These are phyloP conservation scores for Anolis sagrei DNA, from an alignment of 2,113 vertebrate species.

Conservation along the genomic window DNA sequence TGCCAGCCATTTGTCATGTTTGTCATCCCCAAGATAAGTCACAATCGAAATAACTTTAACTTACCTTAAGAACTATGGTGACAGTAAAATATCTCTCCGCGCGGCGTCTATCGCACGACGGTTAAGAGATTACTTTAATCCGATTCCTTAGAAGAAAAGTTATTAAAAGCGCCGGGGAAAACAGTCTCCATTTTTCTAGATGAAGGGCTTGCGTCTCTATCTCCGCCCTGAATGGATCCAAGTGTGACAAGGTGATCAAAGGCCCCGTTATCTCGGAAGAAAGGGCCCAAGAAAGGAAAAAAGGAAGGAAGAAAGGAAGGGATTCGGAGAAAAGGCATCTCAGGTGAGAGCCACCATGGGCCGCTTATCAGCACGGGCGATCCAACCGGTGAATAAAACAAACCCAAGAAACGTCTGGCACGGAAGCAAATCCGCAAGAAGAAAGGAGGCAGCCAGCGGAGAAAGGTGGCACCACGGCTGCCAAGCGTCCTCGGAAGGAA, in stretches of 20 bases:
- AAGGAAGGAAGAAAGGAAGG: too few species aligned
- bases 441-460: neutral
- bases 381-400: neutral
- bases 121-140: conserved; percentile 67
- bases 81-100: conserved; percentile 58
- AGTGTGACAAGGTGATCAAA: neutral
- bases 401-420: neutral
- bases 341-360: accelerated
- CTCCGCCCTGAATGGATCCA: neutral
- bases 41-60: conserved; percentile 68
- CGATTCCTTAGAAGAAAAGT: conserved; percentile 67
- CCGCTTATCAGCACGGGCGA: neutral
- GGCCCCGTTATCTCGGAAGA: neutral
- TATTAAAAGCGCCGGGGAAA: conserved; percentile 45
- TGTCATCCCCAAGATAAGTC: conserved; percentile 66
- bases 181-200: conserved; percentile 24
- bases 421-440: neutral
- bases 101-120: conserved; percentile 37
- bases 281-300: neutral
- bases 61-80: conserved; percentile 64
- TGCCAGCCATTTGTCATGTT: conserved; percentile 72
- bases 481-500: neutral
- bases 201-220: neutral
- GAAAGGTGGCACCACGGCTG: too few species aligned
- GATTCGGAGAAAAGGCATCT: accelerated